A percentile compares a stretch with the other conserved stretches of the same genome.
Evolutionary conservation across 1,140 invertebrate genomes (phyloP).

Genomic region (Amphibalanus amphitrite): DNA sequence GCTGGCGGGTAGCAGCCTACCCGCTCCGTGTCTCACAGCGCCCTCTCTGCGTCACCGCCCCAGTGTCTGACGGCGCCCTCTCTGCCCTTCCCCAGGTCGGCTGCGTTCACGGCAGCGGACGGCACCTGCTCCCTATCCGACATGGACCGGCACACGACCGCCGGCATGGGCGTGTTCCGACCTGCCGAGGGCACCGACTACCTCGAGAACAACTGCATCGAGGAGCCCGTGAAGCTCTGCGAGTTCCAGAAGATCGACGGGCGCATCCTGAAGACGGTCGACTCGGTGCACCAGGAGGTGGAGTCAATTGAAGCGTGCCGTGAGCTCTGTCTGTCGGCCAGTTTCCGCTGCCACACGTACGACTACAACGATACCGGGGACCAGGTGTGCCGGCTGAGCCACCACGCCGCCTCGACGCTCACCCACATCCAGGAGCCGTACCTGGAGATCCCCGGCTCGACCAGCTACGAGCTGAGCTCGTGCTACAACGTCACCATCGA

Average conservation of each 20-base stretch:
- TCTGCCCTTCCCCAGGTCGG: no score
- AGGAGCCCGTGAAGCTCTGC: conserved; percentile 32
- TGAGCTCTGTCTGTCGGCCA: conserved; percentile 29
- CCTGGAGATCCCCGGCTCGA: conserved; percentile 27
- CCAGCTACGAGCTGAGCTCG: conserved; percentile 74
- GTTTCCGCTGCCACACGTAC: conserved; percentile 33
- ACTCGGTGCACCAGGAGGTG: conserved; percentile 28
- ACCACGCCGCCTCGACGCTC: conserved; percentile 31
- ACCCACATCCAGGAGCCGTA: conserved; percentile 34
- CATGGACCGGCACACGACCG: conserved; percentile 30
- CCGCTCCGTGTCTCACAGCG: no score
- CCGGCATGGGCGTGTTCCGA: conserved; percentile 20
- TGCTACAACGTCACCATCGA: conserved; percentile 90
- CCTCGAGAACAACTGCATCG: conserved; percentile 32
- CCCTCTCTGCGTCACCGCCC: no score
- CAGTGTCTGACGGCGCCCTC: no score
- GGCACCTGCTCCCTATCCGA: conserved; percentile 31
- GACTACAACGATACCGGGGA: conserved; percentile 32
- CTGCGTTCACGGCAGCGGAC: conserved; percentile 12
- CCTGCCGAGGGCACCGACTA: conserved; percentile 17
- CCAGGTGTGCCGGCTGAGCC: conserved; percentile 33
- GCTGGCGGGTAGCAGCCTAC: no score
- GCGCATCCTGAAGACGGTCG: conserved; percentile 34
- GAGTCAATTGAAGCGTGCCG: conserved; percentile 29
- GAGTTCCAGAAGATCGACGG: conserved; percentile 31